Evolutionary conservation across 2,888 invertebrate species (phyloP).

Genomic region (Acleris literana): DNA sequence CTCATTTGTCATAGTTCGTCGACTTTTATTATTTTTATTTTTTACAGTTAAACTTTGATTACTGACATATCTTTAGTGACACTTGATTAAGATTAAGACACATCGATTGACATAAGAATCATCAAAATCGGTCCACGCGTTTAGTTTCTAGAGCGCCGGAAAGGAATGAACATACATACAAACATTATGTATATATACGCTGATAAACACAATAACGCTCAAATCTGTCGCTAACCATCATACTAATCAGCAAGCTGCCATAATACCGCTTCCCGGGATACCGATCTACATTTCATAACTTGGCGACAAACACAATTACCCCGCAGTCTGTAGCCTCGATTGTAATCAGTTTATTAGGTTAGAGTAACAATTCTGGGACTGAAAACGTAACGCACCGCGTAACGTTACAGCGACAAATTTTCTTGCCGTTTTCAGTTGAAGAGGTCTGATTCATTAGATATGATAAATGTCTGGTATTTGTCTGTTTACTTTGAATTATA

Average conservation of each 20-base stretch:
- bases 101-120: too few relatives aligned
- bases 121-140: too few relatives aligned
- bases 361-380: constrained; percentile 10
- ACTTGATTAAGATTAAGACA: too few relatives aligned
- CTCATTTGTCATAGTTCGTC: too few relatives aligned
- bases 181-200: too few relatives aligned
- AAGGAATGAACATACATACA: too few relatives aligned
- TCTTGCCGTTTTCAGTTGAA: background rate
- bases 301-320: constrained; percentile 32
- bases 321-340: constrained; percentile 17
- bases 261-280: constrained; percentile 10
- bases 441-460: background rate
- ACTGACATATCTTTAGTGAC: too few relatives aligned
- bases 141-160: too few relatives aligned
- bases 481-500: background rate
- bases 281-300: constrained; percentile 32
- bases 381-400: constrained; percentile 17
- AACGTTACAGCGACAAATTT: background rate
- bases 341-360: constrained; percentile 35
- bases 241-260: constrained; percentile 9
- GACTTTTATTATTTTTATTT: too few relatives aligned
- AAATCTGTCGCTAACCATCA: constrained; percentile 28
- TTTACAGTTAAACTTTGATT: too few relatives aligned
- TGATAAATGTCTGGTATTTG: background rate
- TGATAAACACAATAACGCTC: background rate